Percentiles rank a stretch among this genome's conserved stretches.
These are phyloP conservation scores for Cherax destructor DNA, from an alignment of 1,140 invertebrate genomes.

Conservation along the genomic window DNA sequence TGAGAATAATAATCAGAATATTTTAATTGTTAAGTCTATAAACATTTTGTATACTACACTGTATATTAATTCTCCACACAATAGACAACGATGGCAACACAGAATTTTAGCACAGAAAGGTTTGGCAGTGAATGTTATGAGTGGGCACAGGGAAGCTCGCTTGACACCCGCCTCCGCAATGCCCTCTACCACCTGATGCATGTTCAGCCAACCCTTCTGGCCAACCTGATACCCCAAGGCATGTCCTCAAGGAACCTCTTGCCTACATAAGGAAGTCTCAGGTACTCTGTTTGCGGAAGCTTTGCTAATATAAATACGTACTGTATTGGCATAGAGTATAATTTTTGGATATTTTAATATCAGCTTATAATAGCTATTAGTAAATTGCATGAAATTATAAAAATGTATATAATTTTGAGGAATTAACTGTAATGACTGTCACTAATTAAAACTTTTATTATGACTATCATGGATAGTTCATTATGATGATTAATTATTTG, in stretches of 20 bases:
- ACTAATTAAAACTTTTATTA: no score
- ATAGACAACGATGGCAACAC: conserved; percentile 70
- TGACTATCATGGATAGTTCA: no score
- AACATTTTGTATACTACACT: no score
- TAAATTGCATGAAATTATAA: no score
- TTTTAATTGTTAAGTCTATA: no score
- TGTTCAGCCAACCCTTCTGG: conserved; percentile 64
- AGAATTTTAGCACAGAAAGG: conserved; percentile 63
- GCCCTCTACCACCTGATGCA: conserved; percentile 72
- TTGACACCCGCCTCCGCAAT: conserved; percentile 72
- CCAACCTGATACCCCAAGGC: conserved; percentile 64
- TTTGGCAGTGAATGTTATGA: conserved; percentile 69
- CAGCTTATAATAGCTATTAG: no score
- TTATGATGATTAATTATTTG: no score
- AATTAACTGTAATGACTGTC: no score
- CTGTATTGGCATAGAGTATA: not conserved
- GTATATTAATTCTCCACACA: not conserved
- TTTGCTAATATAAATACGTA: not conserved
- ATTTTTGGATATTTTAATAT: no score
- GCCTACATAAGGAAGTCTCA: conserved; percentile 87
- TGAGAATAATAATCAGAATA: no score
- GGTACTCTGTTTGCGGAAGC: conserved; percentile 73
- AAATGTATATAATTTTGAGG: no score
- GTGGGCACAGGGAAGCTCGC: conserved; percentile 56
- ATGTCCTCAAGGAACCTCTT: conserved; percentile 76